These are phyloP conservation scores for Neolamprologus brichardi DNA, from an alignment of 2,113 vertebrate genomes.

Conservation along the genomic window DNA sequence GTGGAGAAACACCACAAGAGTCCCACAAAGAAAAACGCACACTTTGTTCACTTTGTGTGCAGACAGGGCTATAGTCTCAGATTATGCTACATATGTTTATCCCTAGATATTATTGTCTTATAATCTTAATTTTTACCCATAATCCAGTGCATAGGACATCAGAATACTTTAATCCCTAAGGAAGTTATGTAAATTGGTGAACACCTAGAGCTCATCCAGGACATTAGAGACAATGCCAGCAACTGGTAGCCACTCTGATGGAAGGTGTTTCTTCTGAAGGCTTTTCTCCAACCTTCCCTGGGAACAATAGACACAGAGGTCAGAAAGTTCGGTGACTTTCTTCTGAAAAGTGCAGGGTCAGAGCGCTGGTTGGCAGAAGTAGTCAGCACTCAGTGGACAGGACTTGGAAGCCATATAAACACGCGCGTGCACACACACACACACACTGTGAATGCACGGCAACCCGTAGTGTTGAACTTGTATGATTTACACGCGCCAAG, in stretches of 20 bases:
- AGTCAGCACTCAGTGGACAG: slow-evolving; percentile 33
- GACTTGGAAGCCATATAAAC: not conserved
- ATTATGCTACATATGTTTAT: slow-evolving; percentile 26
- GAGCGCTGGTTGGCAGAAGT: slow-evolving; percentile 39
- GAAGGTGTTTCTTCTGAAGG: slow-evolving; percentile 30
- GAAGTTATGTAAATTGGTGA: not conserved
- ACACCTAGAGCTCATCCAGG: not conserved
- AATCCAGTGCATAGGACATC: slow-evolving; percentile 11
- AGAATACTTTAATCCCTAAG: not conserved
- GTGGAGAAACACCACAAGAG: slow-evolving; percentile 49
- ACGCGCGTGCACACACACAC: not conserved
- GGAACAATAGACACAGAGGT: slow-evolving; percentile 54
- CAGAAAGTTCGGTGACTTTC: slow-evolving; percentile 50
- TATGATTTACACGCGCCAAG: slow-evolving; percentile 43
- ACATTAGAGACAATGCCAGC: slow-evolving; percentile 2
- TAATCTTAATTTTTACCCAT: slow-evolving; percentile 26
- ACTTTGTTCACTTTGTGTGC: slow-evolving; percentile 22
- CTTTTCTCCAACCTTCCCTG: slow-evolving; percentile 15
- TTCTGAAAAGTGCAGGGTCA: slow-evolving; percentile 50
- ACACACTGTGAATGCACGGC: not conserved
- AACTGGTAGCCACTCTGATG: slow-evolving; percentile 38
- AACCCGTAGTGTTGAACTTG: not conserved
- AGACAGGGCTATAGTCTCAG: not conserved
- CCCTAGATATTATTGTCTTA: not conserved
- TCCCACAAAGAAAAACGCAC: slow-evolving; percentile 50